Percentiles rank a stretch among this genome's conserved stretches.
phyloP scores from a whole-genome alignment of 2,113 vertebrate species.

The Corydoras maculifer region DNA sequence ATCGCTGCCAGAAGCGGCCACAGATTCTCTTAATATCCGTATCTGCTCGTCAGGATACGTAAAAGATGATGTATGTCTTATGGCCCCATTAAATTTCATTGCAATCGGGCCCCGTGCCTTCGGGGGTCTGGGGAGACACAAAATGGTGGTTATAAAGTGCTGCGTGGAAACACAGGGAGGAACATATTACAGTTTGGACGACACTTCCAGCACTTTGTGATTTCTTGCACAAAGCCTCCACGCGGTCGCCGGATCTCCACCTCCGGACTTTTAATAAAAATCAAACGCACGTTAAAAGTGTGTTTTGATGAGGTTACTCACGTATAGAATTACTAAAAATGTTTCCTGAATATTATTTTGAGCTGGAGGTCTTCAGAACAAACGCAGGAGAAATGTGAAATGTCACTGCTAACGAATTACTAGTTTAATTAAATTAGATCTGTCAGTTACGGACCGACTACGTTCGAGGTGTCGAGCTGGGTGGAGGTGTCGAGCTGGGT shows the following conservation, averaged over 20 bases:
- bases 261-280: too few species aligned
- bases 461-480: too few species aligned
- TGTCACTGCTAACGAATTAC: too few species aligned
- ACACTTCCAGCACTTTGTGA: constrained; percentile 46
- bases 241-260: background rate
- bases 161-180: constrained; percentile 20
- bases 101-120: constrained; percentile 81
- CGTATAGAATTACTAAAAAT: too few species aligned
- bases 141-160: constrained; percentile 93
- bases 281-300: too few species aligned
- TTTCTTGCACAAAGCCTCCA: constrained; percentile 13
- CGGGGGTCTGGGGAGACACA: constrained; percentile 87
- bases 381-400: too few species aligned
- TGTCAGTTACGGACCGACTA: too few species aligned
- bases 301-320: too few species aligned
- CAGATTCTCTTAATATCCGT: constrained; percentile 92
- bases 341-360: too few species aligned
- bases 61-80: constrained; percentile 99
- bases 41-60: constrained; percentile 85
- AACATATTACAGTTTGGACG: constrained; percentile 43
- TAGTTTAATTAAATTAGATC: too few species aligned
- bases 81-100: constrained; percentile 90
- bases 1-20: constrained; percentile 79
- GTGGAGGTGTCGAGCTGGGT: too few species aligned
- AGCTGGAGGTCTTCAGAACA: too few species aligned